Base-by-base conservation (phyloP, 2,888 invertebrate genomes). In the Pristionchus japonicus region DNA sequence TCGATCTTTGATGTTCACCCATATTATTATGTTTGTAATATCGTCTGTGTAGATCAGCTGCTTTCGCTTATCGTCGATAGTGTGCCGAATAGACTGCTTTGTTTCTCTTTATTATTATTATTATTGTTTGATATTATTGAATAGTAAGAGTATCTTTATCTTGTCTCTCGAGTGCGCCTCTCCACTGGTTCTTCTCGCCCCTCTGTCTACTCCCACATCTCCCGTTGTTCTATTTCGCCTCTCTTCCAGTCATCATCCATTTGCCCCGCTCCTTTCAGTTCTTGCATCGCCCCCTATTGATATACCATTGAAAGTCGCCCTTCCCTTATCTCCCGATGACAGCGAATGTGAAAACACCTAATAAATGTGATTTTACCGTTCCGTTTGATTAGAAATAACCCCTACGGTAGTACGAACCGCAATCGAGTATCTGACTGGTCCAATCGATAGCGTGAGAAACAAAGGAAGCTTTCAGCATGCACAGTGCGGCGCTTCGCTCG, bases 401-500 rank as follows among this genome's bases (percentile, higher is more conserved):
- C 23, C 20, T 43, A 40, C 74, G 74, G 74, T 74, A 37, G 23
- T 23, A 13, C 17, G 20, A 34, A 74, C 74, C 74, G 74, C 40
- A 74, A 6, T 23, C 23, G 9, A 37, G 70, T 74, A 74, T 40
- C 74, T 74, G 40, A n/a, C 23, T 64, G 27, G 27, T 64, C 43
- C 23, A 13, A 43, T 43, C 34, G 40, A 37, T 74, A n/a, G n/a
- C n/a, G n/a, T 40, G 34, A n/a, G 64, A 27, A 27, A 9, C 31
- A 17, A 40, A 20, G 1, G 40, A 23, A 6, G 1, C 17, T 49
- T 82, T 17, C 49, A 82, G 82, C 7, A 82, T 82, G 82, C 49
- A 82, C 49, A 49, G 82, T 82, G 40, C 49, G 15, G 82, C 82
- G 13, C 49, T 82, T 17, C 82, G 82, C 31, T 40, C 82, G 15